A percentile compares a stretch with the other conserved stretches of the same genome.
These are phyloP conservation scores for Brachionus paranguensis DNA, from an alignment of 1,140 invertebrate species.

Conservation along the genomic window DNA sequence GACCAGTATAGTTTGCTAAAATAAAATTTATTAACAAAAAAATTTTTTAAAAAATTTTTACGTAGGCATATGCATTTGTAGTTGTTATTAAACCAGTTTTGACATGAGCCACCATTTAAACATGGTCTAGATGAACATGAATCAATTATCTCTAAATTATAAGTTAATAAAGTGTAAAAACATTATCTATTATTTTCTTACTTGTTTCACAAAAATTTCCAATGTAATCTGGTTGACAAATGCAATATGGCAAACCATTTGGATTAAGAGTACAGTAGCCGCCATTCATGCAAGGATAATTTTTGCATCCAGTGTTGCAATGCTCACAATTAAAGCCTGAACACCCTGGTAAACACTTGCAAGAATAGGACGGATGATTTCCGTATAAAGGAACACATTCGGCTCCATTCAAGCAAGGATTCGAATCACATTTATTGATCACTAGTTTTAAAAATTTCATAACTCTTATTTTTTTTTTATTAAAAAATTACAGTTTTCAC, in stretches of 20 bases:
- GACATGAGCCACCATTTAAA: constrained; percentile 22
- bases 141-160: background rate
- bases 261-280: constrained; percentile 15
- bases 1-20: background rate
- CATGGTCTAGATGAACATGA: constrained; percentile 32
- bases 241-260: constrained; percentile 6
- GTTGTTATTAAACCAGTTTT: background rate
- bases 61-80: background rate
- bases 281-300: constrained; percentile 7
- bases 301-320: constrained; percentile 8
- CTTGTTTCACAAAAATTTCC: constrained; percentile 9
- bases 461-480: background rate
- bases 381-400: constrained; percentile 34
- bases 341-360: constrained; percentile 13
- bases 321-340: constrained; percentile 20
- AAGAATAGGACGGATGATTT: background rate
- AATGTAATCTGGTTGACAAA: background rate
- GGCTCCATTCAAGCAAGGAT: constrained; percentile 7
- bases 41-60: background rate
- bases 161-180: background rate
- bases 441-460: background rate
- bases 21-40: background rate
- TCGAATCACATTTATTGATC: constrained; percentile 2
- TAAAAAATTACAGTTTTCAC: constrained; percentile 16
- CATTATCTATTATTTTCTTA: background rate